These are phyloP conservation scores for Boleophthalmus pectinirostris DNA, from an alignment of 2,113 vertebrate species.

Conservation along the genomic window DNA sequence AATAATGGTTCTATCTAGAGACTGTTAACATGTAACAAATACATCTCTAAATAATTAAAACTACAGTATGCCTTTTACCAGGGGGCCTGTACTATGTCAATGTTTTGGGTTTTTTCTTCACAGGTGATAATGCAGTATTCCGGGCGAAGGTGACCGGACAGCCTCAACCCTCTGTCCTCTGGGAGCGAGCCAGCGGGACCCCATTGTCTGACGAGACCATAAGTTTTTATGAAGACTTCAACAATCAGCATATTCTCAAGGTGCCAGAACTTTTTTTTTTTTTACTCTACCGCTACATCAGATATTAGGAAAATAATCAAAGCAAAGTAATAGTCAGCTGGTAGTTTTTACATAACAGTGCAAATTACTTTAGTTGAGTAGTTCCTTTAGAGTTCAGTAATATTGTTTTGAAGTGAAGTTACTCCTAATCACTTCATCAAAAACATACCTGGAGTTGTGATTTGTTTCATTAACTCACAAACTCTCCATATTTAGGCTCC, in stretches of 20 bases:
- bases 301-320: neutral
- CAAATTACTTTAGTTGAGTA: too few relatives aligned
- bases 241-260: constrained; percentile 72
- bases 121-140: constrained; percentile 62
- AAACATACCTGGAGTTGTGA: too few relatives aligned
- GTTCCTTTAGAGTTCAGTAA: too few relatives aligned
- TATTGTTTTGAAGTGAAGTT: too few relatives aligned
- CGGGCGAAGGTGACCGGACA: constrained; percentile 65
- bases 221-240: constrained; percentile 65
- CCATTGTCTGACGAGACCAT: constrained; percentile 57
- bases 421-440: too few relatives aligned
- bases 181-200: constrained; percentile 57
- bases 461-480: too few relatives aligned
- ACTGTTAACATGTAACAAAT: neutral
- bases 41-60: neutral
- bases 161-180: constrained; percentile 54
- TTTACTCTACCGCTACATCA: neutral
- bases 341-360: neutral
- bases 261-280: constrained; percentile 28
- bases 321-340: neutral
- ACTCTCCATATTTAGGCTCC: too few relatives aligned
- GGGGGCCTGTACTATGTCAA: neutral
- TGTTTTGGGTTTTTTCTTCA: constrained; percentile 1
- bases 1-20: neutral
- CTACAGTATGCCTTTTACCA: neutral